These are phyloP conservation scores for Momotus momota DNA, from an alignment of 2,797 vertebrate species.

Conservation along the genomic window DNA sequence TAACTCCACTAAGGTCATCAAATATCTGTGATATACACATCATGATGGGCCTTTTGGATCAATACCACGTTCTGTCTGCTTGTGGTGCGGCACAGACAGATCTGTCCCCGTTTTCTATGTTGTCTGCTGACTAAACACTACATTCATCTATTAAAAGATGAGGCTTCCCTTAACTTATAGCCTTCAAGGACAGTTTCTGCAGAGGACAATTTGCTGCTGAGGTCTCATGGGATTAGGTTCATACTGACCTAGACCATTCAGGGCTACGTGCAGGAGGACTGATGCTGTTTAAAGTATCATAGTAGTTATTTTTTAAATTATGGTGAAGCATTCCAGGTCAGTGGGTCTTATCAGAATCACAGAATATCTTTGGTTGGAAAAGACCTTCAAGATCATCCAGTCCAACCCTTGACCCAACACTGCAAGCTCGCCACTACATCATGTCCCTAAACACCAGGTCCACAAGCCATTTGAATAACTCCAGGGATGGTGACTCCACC, in stretches of 20 bases:
- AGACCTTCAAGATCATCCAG: too few relatives aligned
- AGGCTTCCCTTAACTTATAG: neutral
- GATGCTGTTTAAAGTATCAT: neutral
- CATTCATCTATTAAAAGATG: neutral
- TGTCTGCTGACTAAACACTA: neutral
- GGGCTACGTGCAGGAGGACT: neutral
- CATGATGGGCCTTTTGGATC: neutral
- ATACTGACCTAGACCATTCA: neutral
- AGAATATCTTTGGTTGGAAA: too few relatives aligned
- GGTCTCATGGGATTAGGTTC: neutral
- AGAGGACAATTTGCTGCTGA: neutral
- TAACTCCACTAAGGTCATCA: slow-evolving; percentile 9
- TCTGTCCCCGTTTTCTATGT: neutral
- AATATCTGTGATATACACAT: neutral
- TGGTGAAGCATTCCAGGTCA: neutral
- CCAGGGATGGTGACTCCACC: too few relatives aligned
- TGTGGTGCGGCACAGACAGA: neutral
- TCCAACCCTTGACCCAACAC: too few relatives aligned
- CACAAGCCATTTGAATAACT: too few relatives aligned
- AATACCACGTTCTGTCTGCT: neutral
- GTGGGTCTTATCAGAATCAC: neutral
- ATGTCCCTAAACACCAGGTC: too few relatives aligned
- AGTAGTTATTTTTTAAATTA: neutral
- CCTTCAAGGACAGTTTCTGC: neutral
- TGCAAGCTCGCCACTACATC: too few relatives aligned